phyloP scores from a whole-genome alignment of 2,888 invertebrate genomes.

The Parapristionchus giblindavisi region DNA sequence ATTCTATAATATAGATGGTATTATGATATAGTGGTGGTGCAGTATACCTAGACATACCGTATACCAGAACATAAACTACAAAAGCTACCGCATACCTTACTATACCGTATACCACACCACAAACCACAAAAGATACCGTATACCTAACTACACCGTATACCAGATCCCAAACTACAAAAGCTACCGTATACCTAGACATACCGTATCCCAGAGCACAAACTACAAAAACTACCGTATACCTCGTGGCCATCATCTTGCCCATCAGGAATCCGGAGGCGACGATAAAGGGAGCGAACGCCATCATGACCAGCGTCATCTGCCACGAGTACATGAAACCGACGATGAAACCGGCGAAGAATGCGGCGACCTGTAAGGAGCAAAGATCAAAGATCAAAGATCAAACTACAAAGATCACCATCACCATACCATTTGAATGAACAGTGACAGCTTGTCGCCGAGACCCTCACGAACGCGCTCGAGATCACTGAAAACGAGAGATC shows the following conservation, averaged over 20 bases:
- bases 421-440: slow-evolving; percentile 69
- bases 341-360: slow-evolving; percentile 72
- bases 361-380: slow-evolving; percentile 54
- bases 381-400: not conserved
- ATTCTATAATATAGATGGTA: no score
- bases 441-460: slow-evolving; percentile 73
- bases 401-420: not conserved
- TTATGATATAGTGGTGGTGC: no score
- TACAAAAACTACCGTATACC: slow-evolving; percentile 22
- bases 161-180: not conserved
- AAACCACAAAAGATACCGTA: no score
- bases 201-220: not conserved
- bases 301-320: slow-evolving; percentile 75
- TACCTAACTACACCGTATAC: no score
- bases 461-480: slow-evolving; percentile 73
- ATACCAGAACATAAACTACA: not conserved
- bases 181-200: not conserved
- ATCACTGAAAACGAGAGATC: slow-evolving; percentile 70
- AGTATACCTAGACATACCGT: not conserved
- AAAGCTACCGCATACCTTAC: slow-evolving; percentile 33
- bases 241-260: slow-evolving; percentile 69
- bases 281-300: slow-evolving; percentile 74
- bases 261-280: slow-evolving; percentile 71
- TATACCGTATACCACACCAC: no score
- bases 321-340: slow-evolving; percentile 73